Conservation (phyloP, 2,888 invertebrate genomes). For the Cheilosia vernalis region DNA sequence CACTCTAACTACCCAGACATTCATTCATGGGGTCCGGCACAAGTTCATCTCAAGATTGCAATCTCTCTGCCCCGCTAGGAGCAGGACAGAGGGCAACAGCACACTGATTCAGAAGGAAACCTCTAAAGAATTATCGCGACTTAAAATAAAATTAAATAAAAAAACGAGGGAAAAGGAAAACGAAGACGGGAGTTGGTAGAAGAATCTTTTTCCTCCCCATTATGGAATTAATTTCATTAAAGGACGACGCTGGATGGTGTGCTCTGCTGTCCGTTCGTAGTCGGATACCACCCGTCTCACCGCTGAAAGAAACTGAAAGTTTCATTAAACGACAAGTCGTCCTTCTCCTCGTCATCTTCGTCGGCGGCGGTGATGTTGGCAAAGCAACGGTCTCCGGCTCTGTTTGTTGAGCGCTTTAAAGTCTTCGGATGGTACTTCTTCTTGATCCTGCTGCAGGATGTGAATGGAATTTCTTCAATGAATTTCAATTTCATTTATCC, state of each 20-base stretch:
- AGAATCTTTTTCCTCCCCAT: constrained; percentile 43
- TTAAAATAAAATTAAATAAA: constrained; percentile 70
- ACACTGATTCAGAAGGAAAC: constrained; percentile 45
- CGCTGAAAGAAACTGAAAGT: constrained; percentile 68
- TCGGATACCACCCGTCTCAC: background rate
- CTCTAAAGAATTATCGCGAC: constrained; percentile 69
- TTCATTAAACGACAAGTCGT: constrained; percentile 69
- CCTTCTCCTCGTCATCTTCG: constrained; percentile 1
- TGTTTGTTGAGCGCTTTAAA: constrained; percentile 59
- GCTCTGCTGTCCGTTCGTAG: constrained; percentile 1
- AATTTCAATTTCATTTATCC: constrained; percentile 75
- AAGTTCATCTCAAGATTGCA: constrained; percentile 63
- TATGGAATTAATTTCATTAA: constrained; percentile 74
- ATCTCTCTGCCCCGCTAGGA: constrained; percentile 3
- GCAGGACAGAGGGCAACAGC: constrained; percentile 7
- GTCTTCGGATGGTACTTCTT: constrained; percentile 12
- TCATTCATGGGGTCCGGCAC: constrained; percentile 58
- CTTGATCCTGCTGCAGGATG: constrained; percentile 52
- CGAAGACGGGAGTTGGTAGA: constrained; percentile 7
- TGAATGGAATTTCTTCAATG: constrained; percentile 73
- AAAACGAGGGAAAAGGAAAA: constrained; percentile 17
- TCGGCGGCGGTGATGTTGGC: background rate
- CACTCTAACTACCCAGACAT: constrained; percentile 55
- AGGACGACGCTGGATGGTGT: constrained; percentile 30
- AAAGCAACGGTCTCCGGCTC: constrained; percentile 10